These are phyloP conservation scores for Tautogolabrus adspersus DNA, from an alignment of 2,113 vertebrate species.

Conservation along the genomic window DNA sequence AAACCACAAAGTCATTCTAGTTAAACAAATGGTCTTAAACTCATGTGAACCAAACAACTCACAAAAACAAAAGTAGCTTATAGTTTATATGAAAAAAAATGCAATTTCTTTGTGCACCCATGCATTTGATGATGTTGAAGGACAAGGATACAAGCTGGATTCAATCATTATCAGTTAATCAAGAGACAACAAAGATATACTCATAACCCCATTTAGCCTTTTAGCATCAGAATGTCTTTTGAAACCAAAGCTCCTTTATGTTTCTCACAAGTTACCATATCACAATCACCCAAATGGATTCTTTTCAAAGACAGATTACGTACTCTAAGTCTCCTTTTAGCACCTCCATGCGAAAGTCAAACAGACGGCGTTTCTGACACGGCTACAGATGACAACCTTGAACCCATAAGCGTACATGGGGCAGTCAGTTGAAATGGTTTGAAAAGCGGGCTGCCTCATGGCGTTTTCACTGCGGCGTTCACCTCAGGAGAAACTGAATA, in stretches of 20 bases:
- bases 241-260: slow-evolving; percentile 51
- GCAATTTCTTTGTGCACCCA: neutral
- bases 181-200: slow-evolving; percentile 26
- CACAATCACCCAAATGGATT: slow-evolving; percentile 62
- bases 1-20: slow-evolving; percentile 38
- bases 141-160: slow-evolving; percentile 18
- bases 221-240: slow-evolving; percentile 7
- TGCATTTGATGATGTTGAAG: slow-evolving; percentile 4
- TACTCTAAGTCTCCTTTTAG: slow-evolving; percentile 71
- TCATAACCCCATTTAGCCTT: slow-evolving; percentile 10
- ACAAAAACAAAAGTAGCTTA: slow-evolving; percentile 26
- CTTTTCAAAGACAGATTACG: slow-evolving; percentile 61
- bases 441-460: slow-evolving; percentile 43
- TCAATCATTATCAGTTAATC: slow-evolving; percentile 52
- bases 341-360: slow-evolving; percentile 70
- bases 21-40: slow-evolving; percentile 37
- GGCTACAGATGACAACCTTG: slow-evolving; percentile 72
- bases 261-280: slow-evolving; percentile 64
- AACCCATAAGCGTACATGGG: slow-evolving; percentile 42
- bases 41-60: slow-evolving; percentile 31
- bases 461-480: slow-evolving; percentile 49
- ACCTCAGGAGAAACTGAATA: slow-evolving; percentile 74
- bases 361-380: slow-evolving; percentile 53
- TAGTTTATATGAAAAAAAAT: slow-evolving; percentile 4
- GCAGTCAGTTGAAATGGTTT: slow-evolving; percentile 43